Conservation (phyloP, 30 jellyfish, hydroid and myxozoan genomes). For the Mastigias papua region DNA sequence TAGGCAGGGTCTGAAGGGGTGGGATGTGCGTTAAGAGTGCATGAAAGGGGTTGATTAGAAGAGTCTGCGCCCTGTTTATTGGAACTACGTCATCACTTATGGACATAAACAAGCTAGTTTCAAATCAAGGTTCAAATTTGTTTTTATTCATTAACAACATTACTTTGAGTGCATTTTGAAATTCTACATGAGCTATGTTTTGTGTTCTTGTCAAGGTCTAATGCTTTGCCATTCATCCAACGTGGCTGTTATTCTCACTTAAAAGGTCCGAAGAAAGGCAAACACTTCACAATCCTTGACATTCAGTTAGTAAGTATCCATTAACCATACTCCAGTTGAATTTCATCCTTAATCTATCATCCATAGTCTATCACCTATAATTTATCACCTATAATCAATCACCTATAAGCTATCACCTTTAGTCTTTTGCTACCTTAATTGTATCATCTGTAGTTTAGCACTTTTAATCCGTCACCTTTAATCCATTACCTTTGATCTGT, state of each 20-base stretch:
- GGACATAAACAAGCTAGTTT: too few species aligned
- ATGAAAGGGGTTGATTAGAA: too few species aligned
- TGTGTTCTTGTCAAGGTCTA: constrained; percentile 47
- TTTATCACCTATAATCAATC: neutral
- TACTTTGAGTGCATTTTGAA: too few species aligned
- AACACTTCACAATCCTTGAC: constrained; percentile 69
- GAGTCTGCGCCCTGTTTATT: neutral
- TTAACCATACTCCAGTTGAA: neutral
- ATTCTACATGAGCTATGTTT: too few species aligned
- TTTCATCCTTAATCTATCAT: neutral
- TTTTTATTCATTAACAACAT: neutral
- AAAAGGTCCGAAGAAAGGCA: constrained; percentile 68
- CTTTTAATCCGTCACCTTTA: neutral
- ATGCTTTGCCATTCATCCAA: constrained; percentile 90
- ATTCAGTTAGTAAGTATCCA: constrained; percentile 56
- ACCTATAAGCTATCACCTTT: neutral
- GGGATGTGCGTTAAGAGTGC: too few species aligned
- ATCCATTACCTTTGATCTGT: neutral
- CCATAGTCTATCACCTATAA: neutral
- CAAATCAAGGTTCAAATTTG: too few species aligned
- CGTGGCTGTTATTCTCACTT: constrained; percentile 80
- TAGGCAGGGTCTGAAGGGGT: too few species aligned
- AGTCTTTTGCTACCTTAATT: neutral
- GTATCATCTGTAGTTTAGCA: neutral
- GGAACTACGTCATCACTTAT: too few species aligned